Base-by-base conservation (phyloP, 2,797 vertebrate genomes). In the Gouania willdenowi region DNA sequence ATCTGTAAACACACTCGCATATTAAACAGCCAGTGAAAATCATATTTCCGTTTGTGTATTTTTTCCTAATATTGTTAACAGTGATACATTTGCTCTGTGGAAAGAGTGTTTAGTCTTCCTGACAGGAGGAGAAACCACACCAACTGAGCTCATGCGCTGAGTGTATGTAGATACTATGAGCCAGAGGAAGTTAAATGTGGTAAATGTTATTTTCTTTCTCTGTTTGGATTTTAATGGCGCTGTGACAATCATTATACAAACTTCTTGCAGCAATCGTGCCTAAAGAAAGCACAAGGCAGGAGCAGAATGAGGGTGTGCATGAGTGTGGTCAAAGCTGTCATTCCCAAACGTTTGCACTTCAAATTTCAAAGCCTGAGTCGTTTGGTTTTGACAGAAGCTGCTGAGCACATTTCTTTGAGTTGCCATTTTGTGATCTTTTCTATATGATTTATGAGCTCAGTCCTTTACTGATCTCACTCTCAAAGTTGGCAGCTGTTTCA, bases 141-240 rank as follows among this genome's bases (percentile, higher is more conserved):
- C 28, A 44, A 29, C 25, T 24, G 22, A 36, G 22, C 26, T 41
- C 18, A 26, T 45, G 62, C 61, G 53, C 52, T 51, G 47, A 42
- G 40, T 56, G 44, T 47, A 41, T 51, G 48, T 75, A 67, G 83
- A 77, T 71, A 62, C 66, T 67, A 43, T 57, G 56, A 51, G 57
- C 48, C 48, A 66, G 43, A 68, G 77, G 66, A 83, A 79, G 77
- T 67, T 74, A 28, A 68, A 72, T 62, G 67, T 57, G 55, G 66
- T 82, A 65, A 75, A 81, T 72, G 56, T 68, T 32, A 41, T 79
- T 81, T 82, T 71, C 67, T 79, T 52, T 62, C 52, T 71, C 45
- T 40, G 43, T 32, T 55, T 61, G 37, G 51, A 56, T 71, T 71
- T 61, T 71, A 59, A 66, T 67, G 53, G 53, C 40, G 67, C 44